A percentile compares a stretch with the other conserved stretches of the same genome.
These are phyloP conservation scores for Tokudaia tokunoshimensis DNA, from an alignment of 2,797 vertebrate species.

Conservation along the genomic window DNA sequence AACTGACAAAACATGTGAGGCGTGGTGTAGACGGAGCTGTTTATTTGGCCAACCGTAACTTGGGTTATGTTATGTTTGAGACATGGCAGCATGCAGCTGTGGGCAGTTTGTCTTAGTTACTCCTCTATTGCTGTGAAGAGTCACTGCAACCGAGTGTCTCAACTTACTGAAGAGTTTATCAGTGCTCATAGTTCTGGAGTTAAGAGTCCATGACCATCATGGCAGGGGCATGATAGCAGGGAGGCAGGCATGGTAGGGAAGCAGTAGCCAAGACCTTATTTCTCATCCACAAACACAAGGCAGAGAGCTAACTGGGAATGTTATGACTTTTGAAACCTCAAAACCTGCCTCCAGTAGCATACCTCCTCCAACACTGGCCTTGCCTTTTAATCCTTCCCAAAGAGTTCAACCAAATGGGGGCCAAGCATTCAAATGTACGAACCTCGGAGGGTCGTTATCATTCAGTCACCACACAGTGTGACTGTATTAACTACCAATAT, in stretches of 20 bases:
- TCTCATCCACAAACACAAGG: neutral
- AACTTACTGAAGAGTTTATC: neutral
- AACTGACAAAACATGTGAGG: neutral
- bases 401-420: neutral
- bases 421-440: neutral
- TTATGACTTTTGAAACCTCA: neutral
- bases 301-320: neutral
- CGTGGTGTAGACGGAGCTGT: neutral
- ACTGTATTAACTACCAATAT: constrained; percentile 76
- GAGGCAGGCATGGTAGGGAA: too few relatives aligned
- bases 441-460: too few relatives aligned
- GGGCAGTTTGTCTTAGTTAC: neutral
- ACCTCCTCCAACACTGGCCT: neutral
- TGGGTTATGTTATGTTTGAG: constrained; percentile 78
- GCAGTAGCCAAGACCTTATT: neutral
- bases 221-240: neutral
- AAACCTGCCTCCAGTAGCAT: neutral
- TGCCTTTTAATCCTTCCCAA: neutral
- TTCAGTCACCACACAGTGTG: constrained; percentile 33
- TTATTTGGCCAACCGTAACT: constrained; percentile 80
- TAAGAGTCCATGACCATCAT: neutral
- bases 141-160: neutral
- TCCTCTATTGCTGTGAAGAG: neutral
- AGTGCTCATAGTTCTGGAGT: too few relatives aligned
- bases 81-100: constrained; percentile 75